Evolutionary conservation across 2,888 invertebrate genomes (phyloP), one percentile per base, ranked within the genome.

Genomic region (Rhamphomyia laevipes): DNA sequence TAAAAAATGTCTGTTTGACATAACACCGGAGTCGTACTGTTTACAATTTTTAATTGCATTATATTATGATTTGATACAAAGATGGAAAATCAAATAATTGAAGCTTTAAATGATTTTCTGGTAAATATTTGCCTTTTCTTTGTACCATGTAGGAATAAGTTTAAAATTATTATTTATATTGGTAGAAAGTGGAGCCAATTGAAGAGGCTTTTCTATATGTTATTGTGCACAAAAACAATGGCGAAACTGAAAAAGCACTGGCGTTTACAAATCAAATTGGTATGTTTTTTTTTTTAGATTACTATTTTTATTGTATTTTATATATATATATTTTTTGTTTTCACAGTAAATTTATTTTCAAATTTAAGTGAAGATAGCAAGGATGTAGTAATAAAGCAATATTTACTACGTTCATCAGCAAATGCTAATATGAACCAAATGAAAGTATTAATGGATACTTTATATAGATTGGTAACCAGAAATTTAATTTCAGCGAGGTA

Each of bases 201-300:
- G 91, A 92, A 63, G 89, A 91, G 68, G 89, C 90, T 0, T 93
- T 95, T 63, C 86, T 87, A 64, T 87, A 87, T 59, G 89, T 87
- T 59, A 76, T 93, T 51, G 84, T 90, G 2, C 85, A 90, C 61
- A 81, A 83, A 57, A 75, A 80, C 16, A 80, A 81, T 46, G 76
- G 77, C 50, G 85, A 89, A 63, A 74, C 73, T 55, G 82, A 84
- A 56, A 83, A 82, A 64, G 72, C 82, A 27, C 68, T 76, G 37
- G 70, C 73, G 61, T 85, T 84, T 70, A 80, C 84, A 57, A 79
- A 81, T 54, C 82, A 82, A 55, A 68, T 93, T 33, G 57, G 70
- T 69, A 58, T 57, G 59, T 11, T 4, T 4, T 1, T 21, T 18
- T 30, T 30, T 30, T 30, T 30, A 9, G 11, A 30, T 9, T 30